These are phyloP conservation scores for Leptodactylus fallax DNA, from an alignment of 2,797 vertebrate species.

Conservation along the genomic window DNA sequence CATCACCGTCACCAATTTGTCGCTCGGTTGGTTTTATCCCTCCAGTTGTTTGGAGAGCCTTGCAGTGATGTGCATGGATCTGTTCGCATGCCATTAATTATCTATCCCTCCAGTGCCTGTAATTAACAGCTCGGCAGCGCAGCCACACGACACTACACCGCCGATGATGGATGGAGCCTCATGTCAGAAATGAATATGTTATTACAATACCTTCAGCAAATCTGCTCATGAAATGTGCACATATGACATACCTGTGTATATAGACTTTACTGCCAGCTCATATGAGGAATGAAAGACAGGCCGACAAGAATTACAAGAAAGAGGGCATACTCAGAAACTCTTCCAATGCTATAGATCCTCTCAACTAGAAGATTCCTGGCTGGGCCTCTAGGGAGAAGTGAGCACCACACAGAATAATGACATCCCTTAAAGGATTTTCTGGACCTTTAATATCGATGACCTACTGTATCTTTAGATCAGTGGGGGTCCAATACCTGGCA, in stretches of 20 bases:
- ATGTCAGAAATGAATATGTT: conserved; percentile 27
- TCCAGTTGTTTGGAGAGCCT: conserved; percentile 15
- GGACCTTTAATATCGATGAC: no score
- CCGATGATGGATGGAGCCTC: conserved; percentile 12
- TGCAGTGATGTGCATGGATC: conserved; percentile 6
- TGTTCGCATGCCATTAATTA: conserved; percentile 51
- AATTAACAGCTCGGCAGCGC: conserved; percentile 22
- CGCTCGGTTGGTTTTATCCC: conserved; percentile 24
- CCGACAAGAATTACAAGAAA: neutral
- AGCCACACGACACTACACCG: neutral
- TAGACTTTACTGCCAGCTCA: neutral
- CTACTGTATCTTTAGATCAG: no score
- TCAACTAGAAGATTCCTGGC: neutral
- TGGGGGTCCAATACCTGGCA: no score
- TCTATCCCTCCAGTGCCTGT: neutral
- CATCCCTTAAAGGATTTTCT: neutral
- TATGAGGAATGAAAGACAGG: neutral
- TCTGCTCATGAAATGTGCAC: conserved; percentile 29
- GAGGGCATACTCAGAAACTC: neutral
- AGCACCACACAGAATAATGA: neutral
- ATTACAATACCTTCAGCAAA: conserved; percentile 17
- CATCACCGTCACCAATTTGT: conserved; percentile 26
- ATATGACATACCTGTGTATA: conserved; percentile 7
- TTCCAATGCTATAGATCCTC: neutral
- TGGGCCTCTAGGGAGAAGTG: neutral